Evolutionary conservation across 2,888 invertebrate species (phyloP).

Genomic region (Lydus trimaculatus): DNA sequence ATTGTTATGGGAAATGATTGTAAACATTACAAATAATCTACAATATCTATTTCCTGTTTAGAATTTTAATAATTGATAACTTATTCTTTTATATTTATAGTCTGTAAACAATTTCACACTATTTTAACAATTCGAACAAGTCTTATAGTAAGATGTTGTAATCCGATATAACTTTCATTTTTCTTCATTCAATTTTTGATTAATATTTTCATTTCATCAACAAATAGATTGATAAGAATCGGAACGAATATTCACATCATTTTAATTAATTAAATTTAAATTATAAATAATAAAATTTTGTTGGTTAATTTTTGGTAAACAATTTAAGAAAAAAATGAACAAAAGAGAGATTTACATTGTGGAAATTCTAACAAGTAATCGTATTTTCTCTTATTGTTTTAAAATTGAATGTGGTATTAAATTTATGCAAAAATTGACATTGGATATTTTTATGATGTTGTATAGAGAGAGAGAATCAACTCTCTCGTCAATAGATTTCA

Average conservation of each 20-base stretch:
- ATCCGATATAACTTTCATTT: neutral
- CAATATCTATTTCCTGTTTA: neutral
- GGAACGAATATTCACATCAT: neutral
- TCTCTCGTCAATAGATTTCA: too few species aligned
- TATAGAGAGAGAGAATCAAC: too few species aligned
- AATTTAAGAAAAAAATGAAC: neutral
- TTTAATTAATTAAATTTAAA: neutral
- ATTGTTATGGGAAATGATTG: neutral
- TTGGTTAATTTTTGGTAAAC: neutral
- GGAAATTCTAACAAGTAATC: too few species aligned
- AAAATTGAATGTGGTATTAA: too few species aligned
- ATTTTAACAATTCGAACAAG: conserved; percentile 4
- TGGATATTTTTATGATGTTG: too few species aligned
- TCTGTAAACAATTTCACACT: neutral
- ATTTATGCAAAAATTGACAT: too few species aligned
- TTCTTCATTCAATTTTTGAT: neutral
- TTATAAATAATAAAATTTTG: neutral
- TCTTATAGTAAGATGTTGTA: neutral
- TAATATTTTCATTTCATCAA: neutral
- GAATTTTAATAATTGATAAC: neutral
- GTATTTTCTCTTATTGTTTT: too few species aligned
- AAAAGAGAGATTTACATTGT: neutral
- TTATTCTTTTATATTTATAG: neutral
- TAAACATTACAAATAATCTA: neutral
- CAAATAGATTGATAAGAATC: neutral